A percentile compares a stretch with the other conserved stretches of the same genome.
phyloP scores from a whole-genome alignment of 2,888 invertebrate species.

The Psylliodes chrysocephalus region DNA sequence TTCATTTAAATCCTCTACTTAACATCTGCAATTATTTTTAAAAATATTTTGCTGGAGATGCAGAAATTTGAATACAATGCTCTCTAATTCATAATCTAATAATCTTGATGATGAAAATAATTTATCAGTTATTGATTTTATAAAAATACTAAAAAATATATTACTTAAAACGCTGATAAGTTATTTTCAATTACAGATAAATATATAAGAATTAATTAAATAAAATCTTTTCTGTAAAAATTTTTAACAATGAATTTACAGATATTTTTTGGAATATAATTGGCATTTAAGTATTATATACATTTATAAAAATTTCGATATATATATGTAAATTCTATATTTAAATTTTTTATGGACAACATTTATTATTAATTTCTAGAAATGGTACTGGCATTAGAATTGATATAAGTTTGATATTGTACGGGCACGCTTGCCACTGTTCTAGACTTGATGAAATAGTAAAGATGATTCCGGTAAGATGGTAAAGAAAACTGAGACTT shows the following conservation, averaged over 20 bases:
- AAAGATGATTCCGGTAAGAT: constrained; percentile 26
- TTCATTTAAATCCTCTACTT: background rate
- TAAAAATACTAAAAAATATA: constrained; percentile 22
- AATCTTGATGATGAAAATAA: constrained; percentile 6
- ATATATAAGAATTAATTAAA: too few relatives aligned
- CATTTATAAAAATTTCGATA: too few relatives aligned
- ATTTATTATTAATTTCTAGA: too few relatives aligned
- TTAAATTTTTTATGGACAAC: too few relatives aligned
- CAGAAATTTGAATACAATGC: constrained; percentile 26
- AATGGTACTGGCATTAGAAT: too few relatives aligned
- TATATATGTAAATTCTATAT: too few relatives aligned
- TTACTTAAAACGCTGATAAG: background rate
- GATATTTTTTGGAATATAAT: too few relatives aligned
- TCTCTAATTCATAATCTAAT: constrained; percentile 16
- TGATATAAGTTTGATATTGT: too few relatives aligned
- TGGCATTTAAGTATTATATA: too few relatives aligned
- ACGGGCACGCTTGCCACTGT: constrained; percentile 10
- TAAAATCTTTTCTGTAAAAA: too few relatives aligned
- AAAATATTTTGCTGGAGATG: constrained; percentile 23
- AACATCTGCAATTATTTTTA: background rate
- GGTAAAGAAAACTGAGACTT: constrained; percentile 31
- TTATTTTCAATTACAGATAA: background rate
- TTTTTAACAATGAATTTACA: too few relatives aligned
- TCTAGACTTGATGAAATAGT: constrained; percentile 15
- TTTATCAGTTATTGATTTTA: constrained; percentile 2